Evolutionary conservation across 2,888 invertebrate species (phyloP).

Genomic region (Drosophila paucipuncta): DNA sequence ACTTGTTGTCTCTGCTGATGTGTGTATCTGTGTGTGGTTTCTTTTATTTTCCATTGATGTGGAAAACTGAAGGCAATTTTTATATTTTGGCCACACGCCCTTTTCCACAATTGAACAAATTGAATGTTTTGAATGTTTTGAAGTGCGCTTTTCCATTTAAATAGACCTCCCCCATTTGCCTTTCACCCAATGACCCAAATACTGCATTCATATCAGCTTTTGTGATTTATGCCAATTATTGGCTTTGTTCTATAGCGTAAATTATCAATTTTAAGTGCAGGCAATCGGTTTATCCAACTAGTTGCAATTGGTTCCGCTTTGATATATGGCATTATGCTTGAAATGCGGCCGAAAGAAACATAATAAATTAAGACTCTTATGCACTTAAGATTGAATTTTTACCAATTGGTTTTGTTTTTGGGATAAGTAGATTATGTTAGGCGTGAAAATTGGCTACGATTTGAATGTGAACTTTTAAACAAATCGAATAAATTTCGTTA

Average conservation of each 20-base stretch:
- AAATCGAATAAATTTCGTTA: no score
- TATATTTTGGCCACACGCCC: constrained; percentile 36
- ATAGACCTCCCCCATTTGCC: constrained; percentile 22
- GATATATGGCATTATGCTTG: neutral
- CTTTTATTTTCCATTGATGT: constrained; percentile 43
- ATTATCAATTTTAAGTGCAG: constrained; percentile 44
- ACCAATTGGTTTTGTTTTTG: neutral
- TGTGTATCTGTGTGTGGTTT: constrained; percentile 18
- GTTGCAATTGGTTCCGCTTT: neutral
- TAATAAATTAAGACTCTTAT: constrained; percentile 21
- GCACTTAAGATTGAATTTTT: constrained; percentile 30
- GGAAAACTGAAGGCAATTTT: constrained; percentile 45
- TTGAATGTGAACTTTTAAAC: neutral
- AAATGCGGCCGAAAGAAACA: neutral
- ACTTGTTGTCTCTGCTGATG: constrained; percentile 7
- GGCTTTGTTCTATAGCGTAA: constrained; percentile 40
- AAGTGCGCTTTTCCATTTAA: constrained; percentile 72
- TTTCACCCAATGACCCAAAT: constrained; percentile 63
- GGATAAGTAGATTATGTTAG: neutral
- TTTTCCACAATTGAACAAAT: constrained; percentile 16
- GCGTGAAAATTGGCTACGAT: neutral
- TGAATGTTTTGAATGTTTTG: constrained; percentile 36
- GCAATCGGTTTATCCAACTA: constrained; percentile 4
- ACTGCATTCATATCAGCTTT: constrained; percentile 19
- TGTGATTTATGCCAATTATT: constrained; percentile 77